A percentile compares a stretch with the other conserved stretches of the same genome.
phyloP scores from a whole-genome alignment of 2,888 invertebrate species.

The Pyrgus malvae region DNA sequence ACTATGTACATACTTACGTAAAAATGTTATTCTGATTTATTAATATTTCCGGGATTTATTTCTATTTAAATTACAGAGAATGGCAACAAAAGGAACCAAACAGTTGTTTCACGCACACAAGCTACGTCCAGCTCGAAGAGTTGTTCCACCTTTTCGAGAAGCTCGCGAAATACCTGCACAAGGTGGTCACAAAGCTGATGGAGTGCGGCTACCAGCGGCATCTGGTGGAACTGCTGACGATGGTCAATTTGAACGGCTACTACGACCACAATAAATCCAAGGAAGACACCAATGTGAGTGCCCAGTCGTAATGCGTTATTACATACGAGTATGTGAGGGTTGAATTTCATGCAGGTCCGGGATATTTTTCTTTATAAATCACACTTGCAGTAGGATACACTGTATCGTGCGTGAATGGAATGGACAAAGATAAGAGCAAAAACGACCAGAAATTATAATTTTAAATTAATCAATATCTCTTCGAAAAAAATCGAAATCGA shows the following conservation, averaged over 20 bases:
- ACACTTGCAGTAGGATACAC: too few species aligned
- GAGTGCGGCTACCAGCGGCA: constrained; percentile 86
- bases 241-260: constrained; percentile 85
- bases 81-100: constrained; percentile 78
- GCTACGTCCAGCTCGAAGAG: constrained; percentile 79
- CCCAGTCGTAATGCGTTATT: constrained; percentile 32
- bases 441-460: too few species aligned
- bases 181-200: constrained; percentile 83
- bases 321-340: too few species aligned
- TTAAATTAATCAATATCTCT: too few species aligned
- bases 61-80: constrained; percentile 76
- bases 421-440: too few species aligned
- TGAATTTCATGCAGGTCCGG: too few species aligned
- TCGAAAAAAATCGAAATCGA: too few species aligned
- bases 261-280: constrained; percentile 67
- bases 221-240: constrained; percentile 83
- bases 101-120: constrained; percentile 79
- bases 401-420: too few species aligned
- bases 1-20: too few species aligned
- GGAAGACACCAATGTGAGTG: constrained; percentile 50
- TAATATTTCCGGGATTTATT: too few species aligned
- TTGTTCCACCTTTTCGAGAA: constrained; percentile 83
- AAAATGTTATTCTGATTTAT: too few species aligned
- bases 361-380: too few species aligned
- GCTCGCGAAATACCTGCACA: constrained; percentile 82